Conservation (phyloP, 2,113 vertebrate genomes). For the Vimba vimba region DNA sequence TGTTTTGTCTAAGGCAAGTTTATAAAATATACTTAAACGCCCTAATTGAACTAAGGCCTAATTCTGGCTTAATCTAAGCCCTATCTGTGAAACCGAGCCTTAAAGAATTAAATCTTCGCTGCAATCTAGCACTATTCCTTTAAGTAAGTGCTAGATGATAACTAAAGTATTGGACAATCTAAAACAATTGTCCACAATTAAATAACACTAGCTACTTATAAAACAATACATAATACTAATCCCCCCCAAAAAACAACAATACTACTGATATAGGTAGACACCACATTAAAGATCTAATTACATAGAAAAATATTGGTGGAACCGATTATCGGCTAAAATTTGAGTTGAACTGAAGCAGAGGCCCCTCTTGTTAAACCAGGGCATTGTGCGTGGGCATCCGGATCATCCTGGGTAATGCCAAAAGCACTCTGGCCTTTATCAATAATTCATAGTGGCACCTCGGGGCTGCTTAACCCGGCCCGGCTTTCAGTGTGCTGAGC, state of each 20-base stretch:
- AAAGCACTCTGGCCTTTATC: constrained; percentile 44
- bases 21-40: no score
- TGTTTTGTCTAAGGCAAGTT: no score
- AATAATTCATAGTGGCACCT: constrained; percentile 51
- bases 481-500: constrained; percentile 16
- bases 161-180: not conserved
- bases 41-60: no score
- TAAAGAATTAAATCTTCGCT: no score
- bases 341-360: constrained; percentile 2
- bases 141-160: not conserved
- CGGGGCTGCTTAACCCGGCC: constrained; percentile 32
- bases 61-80: no score
- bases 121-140: not conserved
- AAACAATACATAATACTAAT: not conserved
- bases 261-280: not conserved
- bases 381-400: constrained; percentile 36
- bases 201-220: no score
- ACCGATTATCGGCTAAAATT: not conserved
- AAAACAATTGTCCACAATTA: not conserved
- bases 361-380: constrained; percentile 2
- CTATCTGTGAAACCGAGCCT: no score
- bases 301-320: not conserved
- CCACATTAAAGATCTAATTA: not conserved
- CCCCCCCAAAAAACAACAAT: not conserved
- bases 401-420: constrained; percentile 44